A percentile compares a stretch with the other conserved stretches of the same genome.
These are phyloP conservation scores for Pseudococcus longispinus DNA, from an alignment of 2,888 invertebrate genomes.

Conservation along the genomic window DNA sequence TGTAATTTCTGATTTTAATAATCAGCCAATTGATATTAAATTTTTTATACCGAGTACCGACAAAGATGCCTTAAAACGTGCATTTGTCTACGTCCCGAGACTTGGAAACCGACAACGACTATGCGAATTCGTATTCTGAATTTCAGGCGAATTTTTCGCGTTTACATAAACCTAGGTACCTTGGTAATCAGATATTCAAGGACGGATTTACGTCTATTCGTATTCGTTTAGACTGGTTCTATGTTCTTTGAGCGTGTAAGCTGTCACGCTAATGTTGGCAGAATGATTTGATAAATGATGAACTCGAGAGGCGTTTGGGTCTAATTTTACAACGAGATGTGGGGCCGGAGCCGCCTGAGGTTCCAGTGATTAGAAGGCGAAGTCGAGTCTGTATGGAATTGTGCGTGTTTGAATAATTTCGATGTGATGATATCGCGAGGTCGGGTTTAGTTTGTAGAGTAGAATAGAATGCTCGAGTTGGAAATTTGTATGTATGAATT, in stretches of 20 bases:
- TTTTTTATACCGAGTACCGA: no score
- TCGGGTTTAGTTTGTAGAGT: not conserved
- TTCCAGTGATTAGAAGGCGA: not conserved
- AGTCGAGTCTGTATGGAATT: not conserved
- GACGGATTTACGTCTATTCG: not conserved
- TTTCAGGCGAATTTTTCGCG: not conserved
- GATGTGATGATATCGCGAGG: not conserved
- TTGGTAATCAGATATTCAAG: constrained; percentile 34
- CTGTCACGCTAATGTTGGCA: constrained; percentile 17
- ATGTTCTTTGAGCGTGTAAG: not conserved
- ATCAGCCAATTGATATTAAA: no score
- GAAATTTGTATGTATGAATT: not conserved
- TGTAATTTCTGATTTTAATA: not conserved
- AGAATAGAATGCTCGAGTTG: not conserved
- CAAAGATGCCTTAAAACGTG: not conserved
- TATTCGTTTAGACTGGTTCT: not conserved
- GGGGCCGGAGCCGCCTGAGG: not conserved
- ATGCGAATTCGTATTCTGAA: not conserved
- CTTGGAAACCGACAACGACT: not conserved
- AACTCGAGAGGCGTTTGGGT: constrained; percentile 9
- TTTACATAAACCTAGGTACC: not conserved
- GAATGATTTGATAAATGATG: constrained; percentile 15
- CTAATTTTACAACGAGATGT: constrained; percentile 10
- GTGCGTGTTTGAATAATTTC: not conserved
- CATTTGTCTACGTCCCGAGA: not conserved